phyloP scores from a whole-genome alignment of 2,888 invertebrate genomes.

The Rhogogaster chlorosoma region DNA sequence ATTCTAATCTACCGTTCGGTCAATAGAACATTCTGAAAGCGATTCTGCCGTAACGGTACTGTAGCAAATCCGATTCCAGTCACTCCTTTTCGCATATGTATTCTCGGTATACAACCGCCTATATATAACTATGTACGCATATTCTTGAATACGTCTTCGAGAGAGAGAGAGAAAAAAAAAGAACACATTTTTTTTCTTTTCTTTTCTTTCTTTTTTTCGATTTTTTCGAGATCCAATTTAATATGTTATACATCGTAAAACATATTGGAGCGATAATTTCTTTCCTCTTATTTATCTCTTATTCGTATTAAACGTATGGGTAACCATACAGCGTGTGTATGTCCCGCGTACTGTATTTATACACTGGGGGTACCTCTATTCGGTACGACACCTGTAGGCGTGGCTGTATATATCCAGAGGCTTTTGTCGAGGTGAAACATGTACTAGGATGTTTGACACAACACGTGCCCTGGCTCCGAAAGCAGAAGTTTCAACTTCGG shows the following conservation, averaged over 20 bases:
- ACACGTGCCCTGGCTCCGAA: constrained; percentile 11
- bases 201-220: not conserved
- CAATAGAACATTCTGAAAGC: constrained; percentile 67
- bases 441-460: constrained; percentile 56
- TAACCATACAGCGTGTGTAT: not conserved
- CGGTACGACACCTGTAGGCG: constrained; percentile 1
- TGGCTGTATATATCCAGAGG: not conserved
- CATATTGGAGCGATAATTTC: not conserved
- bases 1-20: constrained; percentile 63
- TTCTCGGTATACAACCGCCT: not conserved
- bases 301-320: not conserved
- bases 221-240: not conserved
- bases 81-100: constrained; percentile 10
- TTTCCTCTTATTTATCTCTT: not conserved
- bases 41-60: constrained; percentile 65
- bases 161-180: not conserved
- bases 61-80: constrained; percentile 25
- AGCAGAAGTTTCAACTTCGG: not conserved
- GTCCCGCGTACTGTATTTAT: not conserved
- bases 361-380: not conserved
- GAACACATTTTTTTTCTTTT: not conserved
- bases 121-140: not conserved
- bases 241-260: too few relatives aligned
- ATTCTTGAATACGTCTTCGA: not conserved
- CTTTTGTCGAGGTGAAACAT: constrained; percentile 42